These are phyloP conservation scores for Chrysocyon brachyurus DNA, from an alignment of 2,797 vertebrate species.

Conservation along the genomic window DNA sequence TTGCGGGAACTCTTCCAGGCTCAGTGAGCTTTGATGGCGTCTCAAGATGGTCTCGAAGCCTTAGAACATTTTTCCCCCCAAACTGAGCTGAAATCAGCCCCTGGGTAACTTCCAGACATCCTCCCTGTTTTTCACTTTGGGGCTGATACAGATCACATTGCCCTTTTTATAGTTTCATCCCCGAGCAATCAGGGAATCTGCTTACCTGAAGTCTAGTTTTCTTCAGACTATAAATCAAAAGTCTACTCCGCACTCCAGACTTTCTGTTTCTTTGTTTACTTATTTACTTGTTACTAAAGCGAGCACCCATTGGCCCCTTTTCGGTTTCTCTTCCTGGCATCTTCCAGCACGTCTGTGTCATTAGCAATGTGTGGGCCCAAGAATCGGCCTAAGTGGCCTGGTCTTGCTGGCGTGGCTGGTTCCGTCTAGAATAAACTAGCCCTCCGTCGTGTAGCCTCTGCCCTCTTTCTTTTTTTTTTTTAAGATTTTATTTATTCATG, in stretches of 20 bases:
- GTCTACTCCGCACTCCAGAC: neutral
- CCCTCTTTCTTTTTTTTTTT: neutral
- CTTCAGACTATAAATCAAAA: conserved; percentile 27
- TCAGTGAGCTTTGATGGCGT: conserved; percentile 9
- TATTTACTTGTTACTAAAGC: conserved; percentile 46
- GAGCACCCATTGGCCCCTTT: neutral
- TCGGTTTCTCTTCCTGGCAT: conserved; percentile 23
- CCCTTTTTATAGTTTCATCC: neutral
- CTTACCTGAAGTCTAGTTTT: conserved; percentile 43
- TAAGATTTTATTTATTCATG: too few relatives aligned
- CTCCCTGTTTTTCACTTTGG: conserved; percentile 39
- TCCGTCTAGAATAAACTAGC: neutral
- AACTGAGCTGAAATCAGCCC: neutral
- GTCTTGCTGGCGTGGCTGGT: neutral
- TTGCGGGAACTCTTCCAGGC: neutral
- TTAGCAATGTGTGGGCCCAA: neutral
- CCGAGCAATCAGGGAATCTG: conserved; percentile 7
- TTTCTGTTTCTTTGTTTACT: neutral
- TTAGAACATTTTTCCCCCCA: conserved; percentile 43
- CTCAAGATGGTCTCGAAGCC: conserved; percentile 34
- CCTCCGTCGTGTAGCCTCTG: neutral
- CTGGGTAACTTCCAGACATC: conserved; percentile 31
- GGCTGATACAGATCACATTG: neutral
- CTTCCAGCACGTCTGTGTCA: conserved; percentile 2
- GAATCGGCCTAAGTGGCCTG: neutral